phyloP scores from a whole-genome alignment of 2,888 invertebrate species.

The Drosophila ochracea region DNA sequence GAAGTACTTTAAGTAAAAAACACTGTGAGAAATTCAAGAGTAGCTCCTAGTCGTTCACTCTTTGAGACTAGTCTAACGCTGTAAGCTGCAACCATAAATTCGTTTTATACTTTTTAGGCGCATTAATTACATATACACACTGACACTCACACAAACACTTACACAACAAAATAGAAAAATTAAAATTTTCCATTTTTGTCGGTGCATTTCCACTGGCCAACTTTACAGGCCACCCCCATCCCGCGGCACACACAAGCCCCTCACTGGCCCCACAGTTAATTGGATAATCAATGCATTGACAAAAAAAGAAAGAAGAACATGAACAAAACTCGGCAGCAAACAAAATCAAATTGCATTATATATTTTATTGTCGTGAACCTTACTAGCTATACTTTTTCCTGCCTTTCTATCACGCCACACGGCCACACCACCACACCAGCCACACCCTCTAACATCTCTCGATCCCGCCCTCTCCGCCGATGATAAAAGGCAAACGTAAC shows the following conservation, averaged over 20 bases:
- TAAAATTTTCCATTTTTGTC: conserved; percentile 1
- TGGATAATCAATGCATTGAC: conserved; percentile 44
- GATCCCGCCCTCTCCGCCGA: not conserved
- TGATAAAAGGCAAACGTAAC: conserved; percentile 44
- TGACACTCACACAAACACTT: conserved; percentile 1
- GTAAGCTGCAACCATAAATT: conserved; percentile 59
- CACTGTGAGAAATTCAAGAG: not conserved
- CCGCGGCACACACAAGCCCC: not conserved
- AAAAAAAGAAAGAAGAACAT: conserved; percentile 11
- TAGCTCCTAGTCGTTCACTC: not conserved
- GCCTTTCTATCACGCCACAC: not conserved
- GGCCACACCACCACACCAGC: not conserved
- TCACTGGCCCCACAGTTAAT: conserved; percentile 24
- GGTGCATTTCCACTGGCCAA: conserved; percentile 13
- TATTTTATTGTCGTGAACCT: conserved; percentile 29
- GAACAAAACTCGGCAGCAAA: conserved; percentile 18
- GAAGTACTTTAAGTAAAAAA: not conserved
- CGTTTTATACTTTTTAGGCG: conserved; percentile 61
- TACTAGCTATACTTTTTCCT: not conserved
- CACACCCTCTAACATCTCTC: not conserved
- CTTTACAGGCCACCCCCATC: not conserved
- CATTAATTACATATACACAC: conserved; percentile 57
- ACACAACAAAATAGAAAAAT: not conserved
- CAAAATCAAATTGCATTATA: conserved; percentile 40
- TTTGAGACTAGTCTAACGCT: not conserved